Evolutionary conservation across 2,888 invertebrate species (phyloP).

Genomic region (Stenodera caucasica): DNA sequence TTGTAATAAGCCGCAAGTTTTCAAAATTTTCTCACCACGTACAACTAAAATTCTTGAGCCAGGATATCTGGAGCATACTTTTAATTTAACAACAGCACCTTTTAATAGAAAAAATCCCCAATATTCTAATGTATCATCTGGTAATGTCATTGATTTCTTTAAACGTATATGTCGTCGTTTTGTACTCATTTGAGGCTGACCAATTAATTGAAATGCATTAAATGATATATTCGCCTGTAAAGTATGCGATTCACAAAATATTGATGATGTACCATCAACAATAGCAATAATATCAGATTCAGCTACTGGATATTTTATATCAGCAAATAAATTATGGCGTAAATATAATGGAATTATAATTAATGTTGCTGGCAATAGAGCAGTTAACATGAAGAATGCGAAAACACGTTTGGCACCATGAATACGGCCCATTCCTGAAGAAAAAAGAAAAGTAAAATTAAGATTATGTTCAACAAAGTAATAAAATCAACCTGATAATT

Average conservation of each 20-base stretch:
- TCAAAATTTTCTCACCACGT: slow-evolving; percentile 74
- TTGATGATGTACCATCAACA: slow-evolving; percentile 77
- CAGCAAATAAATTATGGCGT: slow-evolving; percentile 74
- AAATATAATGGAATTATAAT: slow-evolving; percentile 78
- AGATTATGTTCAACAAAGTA: not conserved
- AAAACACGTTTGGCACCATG: slow-evolving; percentile 78
- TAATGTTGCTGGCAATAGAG: slow-evolving; percentile 72
- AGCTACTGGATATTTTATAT: slow-evolving; percentile 76
- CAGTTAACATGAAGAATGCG: slow-evolving; percentile 75
- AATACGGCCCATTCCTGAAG: slow-evolving; percentile 72
- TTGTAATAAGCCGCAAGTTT: slow-evolving; percentile 77
- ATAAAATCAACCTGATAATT: slow-evolving; percentile 1
- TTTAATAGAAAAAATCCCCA: slow-evolving; percentile 84
- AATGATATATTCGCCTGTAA: slow-evolving; percentile 73
- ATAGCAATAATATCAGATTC: slow-evolving; percentile 85
- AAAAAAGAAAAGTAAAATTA: slow-evolving; percentile 19
- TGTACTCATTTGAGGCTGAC: slow-evolving; percentile 67
- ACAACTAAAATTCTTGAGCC: slow-evolving; percentile 81
- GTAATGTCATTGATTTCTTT: slow-evolving; percentile 79
- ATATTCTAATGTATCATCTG: slow-evolving; percentile 84
- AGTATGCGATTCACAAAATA: slow-evolving; percentile 80
- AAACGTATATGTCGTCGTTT: slow-evolving; percentile 74
- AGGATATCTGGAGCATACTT: slow-evolving; percentile 77
- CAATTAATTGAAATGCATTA: slow-evolving; percentile 52
- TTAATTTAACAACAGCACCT: slow-evolving; percentile 75